phyloP scores from a whole-genome alignment of 2,888 invertebrate genomes.

The Cephalotes varians region DNA sequence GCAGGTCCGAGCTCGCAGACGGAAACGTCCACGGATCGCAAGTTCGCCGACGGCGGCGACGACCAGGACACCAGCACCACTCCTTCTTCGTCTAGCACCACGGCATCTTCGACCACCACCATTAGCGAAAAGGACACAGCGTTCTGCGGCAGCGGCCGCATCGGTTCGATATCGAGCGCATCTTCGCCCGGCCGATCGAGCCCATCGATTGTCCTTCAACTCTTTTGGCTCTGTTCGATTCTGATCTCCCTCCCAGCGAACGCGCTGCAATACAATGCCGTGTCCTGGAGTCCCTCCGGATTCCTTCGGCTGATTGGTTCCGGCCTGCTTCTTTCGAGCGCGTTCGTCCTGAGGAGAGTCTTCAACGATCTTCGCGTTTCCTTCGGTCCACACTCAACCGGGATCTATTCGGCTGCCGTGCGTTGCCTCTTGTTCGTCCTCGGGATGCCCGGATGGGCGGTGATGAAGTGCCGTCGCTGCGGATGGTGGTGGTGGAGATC shows the following conservation, averaged over 20 bases:
- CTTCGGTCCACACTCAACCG: constrained; percentile 25
- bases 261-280: constrained; percentile 68
- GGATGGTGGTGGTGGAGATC: constrained; percentile 64
- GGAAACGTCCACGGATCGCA: constrained; percentile 39
- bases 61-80: constrained; percentile 33
- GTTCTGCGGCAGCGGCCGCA: constrained; percentile 78
- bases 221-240: constrained; percentile 83
- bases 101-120: constrained; percentile 41
- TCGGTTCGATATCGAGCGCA: constrained; percentile 82
- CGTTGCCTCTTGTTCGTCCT: constrained; percentile 30
- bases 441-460: constrained; percentile 36
- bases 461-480: constrained; percentile 60
- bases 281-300: constrained; percentile 57
- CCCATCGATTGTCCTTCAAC: constrained; percentile 65
- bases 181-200: constrained; percentile 84
- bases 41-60: constrained; percentile 30
- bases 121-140: constrained; percentile 69
- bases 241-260: constrained; percentile 83
- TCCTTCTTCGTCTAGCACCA: constrained; percentile 15
- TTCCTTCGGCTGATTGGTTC: constrained; percentile 17
- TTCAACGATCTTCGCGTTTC: constrained; percentile 35
- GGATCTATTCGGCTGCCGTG: constrained; percentile 32
- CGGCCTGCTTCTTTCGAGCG: constrained; percentile 1
- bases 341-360: constrained; percentile 15
- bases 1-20: constrained; percentile 51